Evolutionary conservation across 92 coral and sea anemone species (phyloP), one percentile per base, ranked within the genome.

Genomic region (Epizoanthus rinbou): DNA sequence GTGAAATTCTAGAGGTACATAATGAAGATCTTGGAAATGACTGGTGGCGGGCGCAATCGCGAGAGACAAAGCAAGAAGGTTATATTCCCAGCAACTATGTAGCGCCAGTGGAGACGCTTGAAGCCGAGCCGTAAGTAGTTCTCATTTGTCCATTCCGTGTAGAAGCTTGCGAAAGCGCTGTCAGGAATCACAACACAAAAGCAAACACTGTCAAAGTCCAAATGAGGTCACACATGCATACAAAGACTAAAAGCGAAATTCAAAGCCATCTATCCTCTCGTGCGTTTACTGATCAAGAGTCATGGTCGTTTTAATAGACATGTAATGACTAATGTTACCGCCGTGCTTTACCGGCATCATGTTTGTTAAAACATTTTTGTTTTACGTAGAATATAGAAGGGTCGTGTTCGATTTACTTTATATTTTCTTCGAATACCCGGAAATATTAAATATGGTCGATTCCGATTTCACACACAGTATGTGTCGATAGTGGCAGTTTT

Each of bases 31-130:
- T 92, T 19, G 81, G 39, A 19, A 92, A 91, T 75, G 99, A 96
- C 68, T 96, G 99, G 99, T 96, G 99, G 99, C 82, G 89, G 65
- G 99, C 99, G 10, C 89, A 87, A 52, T 96, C 97, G 43, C 90
- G 93, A 10, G 89, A 89, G 8, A 81, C 89, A 14, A 87, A 78
- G 54, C 57, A 6, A 9, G 94, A 94, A 69, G 99, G 99, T 4
- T 96, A 91, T 88, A 92, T 96, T 82, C 99, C 99, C 0, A 96
- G 97, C 83, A 96, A 96, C 81, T 96, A 96, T 88, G 98, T 96
- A 37, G 99, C 99, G 8, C 93, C 88, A 74, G 76, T 88, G 18
- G 88, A 91, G 75, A 86, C 99, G 16, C 66, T 96, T 73, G 99
- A 96, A 80, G 99, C 99, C 14, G 99, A 96, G 89, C 94, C 91